Conservation (phyloP, 2,797 vertebrate genomes). For the Cygnus olor region DNA sequence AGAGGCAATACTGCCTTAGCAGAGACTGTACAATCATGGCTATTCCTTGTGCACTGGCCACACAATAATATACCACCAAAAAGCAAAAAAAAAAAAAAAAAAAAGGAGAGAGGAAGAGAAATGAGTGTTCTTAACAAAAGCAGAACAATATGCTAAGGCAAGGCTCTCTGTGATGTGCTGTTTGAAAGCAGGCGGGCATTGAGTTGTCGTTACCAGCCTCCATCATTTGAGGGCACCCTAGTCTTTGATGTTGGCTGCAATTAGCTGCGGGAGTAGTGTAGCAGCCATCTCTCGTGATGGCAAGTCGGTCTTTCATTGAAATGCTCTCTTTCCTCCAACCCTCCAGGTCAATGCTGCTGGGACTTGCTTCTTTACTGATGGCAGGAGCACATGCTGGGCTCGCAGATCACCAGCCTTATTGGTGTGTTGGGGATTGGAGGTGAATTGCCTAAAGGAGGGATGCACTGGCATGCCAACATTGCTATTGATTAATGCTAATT, state of each 20-base stretch:
- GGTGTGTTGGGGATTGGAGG: constrained; percentile 61
- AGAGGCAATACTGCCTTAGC: background rate
- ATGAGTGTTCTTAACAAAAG: constrained; percentile 12
- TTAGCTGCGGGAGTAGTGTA: constrained; percentile 44
- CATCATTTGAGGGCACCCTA: constrained; percentile 71
- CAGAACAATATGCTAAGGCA: constrained; percentile 7
- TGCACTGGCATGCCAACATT: constrained; percentile 23
- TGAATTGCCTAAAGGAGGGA: constrained; percentile 67
- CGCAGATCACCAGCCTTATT: constrained; percentile 58
- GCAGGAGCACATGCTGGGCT: constrained; percentile 45
- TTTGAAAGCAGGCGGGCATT: constrained; percentile 25
- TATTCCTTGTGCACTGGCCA: background rate
- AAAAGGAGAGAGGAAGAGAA: background rate
- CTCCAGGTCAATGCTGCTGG: constrained; percentile 50
- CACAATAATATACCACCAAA: background rate
- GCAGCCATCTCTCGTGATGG: constrained; percentile 37
- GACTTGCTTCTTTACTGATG: constrained; percentile 44
- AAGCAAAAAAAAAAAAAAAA: background rate
- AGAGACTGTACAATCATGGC: background rate
- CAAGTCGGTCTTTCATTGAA: constrained; percentile 48
- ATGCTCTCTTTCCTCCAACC: background rate
- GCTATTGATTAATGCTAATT: constrained; percentile 76
- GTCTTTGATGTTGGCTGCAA: constrained; percentile 68
- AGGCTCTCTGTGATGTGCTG: constrained; percentile 10
- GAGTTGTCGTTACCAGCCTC: constrained; percentile 66